Evolutionary conservation across 2,888 invertebrate genomes (phyloP), one percentile per base, ranked within the genome.

Genomic region (Lobophora halterata): DNA sequence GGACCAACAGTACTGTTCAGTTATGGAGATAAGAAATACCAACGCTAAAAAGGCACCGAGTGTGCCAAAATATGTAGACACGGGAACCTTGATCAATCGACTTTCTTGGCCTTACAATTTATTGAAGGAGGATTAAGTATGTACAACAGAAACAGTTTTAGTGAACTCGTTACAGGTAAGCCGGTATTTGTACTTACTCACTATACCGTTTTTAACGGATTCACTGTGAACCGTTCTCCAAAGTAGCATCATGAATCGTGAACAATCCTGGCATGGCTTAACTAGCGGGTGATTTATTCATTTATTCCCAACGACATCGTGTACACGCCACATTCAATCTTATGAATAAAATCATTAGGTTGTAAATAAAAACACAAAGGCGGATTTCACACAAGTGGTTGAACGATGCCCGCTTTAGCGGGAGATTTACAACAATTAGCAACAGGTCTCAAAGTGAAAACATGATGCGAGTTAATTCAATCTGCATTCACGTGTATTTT

Each of bases 301-400:
- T n/a, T n/a, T n/a, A n/a, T n/a, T n/a, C 24, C 29, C 31, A 35
- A n/a, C n/a, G n/a, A n/a, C n/a, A n/a, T n/a, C 37, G 23, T 20
- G 25, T 19, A 20, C 25, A 27, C 18, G 20, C 28, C 36, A 29
- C 28, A 31, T 29, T 28, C 26, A 18, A 2, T 42, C 29, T 45
- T 42, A 27, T 45, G 44, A 41, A 45, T 42, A 35, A 28, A 36
- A 34, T 23, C 39, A 45, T 34, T 30, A 31, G 26, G n/a, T 37
- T 26, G 43, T 16, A 35, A 38, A 32, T 21, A 17, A 30, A 33
- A 27, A 31, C 19, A 26, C 24, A 10, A 19, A 25, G 14, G 19
- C 18, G 17, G 17, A 23, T 9, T 20, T 11, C 21, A 9, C n/a
- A 28, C 12, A 18, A 30, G 30, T 20, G 25, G 19, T 14, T 20